phyloP scores from a whole-genome alignment of 2,888 invertebrate genomes.

The Drosophila longiperda region DNA sequence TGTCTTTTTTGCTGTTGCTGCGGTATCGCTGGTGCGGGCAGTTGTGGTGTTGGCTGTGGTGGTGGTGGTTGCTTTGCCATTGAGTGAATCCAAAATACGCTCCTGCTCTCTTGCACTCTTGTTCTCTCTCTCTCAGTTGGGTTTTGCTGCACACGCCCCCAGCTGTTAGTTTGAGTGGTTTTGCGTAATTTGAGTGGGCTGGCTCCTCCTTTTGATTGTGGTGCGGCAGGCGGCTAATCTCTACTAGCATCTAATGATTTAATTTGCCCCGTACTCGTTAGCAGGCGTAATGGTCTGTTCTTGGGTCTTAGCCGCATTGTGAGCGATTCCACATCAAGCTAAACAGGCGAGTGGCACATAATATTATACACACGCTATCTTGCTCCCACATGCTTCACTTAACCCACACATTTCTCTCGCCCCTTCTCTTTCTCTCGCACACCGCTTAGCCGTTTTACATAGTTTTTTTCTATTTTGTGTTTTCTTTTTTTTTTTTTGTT shows the following conservation, averaged over 20 bases:
- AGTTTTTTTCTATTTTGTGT: conserved; percentile 35
- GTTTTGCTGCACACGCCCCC: conserved; percentile 61
- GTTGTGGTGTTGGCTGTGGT: conserved; percentile 25
- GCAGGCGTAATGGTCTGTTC: conserved; percentile 84
- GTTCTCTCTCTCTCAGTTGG: conserved; percentile 19
- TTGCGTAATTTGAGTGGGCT: conserved; percentile 40
- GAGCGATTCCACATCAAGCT: conserved; percentile 18
- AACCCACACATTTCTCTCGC: conserved; percentile 10
- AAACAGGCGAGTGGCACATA: conserved; percentile 5
- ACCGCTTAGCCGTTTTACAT: conserved; percentile 48
- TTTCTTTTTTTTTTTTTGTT: conserved; percentile 34
- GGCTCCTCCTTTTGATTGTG: conserved; percentile 48
- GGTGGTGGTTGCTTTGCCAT: conserved; percentile 46
- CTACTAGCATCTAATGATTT: conserved; percentile 84
- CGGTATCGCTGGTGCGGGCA: conserved; percentile 32
- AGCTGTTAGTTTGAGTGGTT: conserved; percentile 61
- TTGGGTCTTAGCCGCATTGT: conserved; percentile 67
- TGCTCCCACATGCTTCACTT: conserved; percentile 1
- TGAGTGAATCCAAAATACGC: conserved; percentile 43
- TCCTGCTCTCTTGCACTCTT: conserved; percentile 21
- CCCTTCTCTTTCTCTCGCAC: background rate
- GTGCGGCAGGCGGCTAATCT: conserved; percentile 54
- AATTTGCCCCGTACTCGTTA: conserved; percentile 85
- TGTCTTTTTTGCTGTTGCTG: conserved; percentile 25
- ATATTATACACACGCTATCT: conserved; percentile 19